Conservation (phyloP, 2,888 invertebrate species). For the Drosophila rubida region DNA sequence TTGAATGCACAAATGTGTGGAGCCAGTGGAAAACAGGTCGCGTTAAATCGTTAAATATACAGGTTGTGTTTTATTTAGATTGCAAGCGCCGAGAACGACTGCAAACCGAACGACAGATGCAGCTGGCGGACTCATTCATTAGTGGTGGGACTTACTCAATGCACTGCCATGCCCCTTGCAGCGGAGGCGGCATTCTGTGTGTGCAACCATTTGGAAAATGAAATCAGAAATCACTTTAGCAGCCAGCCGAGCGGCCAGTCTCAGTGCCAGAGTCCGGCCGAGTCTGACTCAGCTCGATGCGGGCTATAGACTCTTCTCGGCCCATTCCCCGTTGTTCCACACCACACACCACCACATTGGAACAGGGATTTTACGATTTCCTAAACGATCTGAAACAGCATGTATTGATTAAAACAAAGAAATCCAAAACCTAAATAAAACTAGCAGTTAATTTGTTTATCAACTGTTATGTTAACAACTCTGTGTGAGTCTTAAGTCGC, state of each 20-base stretch:
- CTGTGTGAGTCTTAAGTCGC: too few species aligned
- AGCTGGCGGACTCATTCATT: slow-evolving; percentile 17
- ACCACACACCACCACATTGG: too few species aligned
- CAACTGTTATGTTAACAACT: slow-evolving; percentile 54
- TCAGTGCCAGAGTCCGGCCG: slow-evolving; percentile 27
- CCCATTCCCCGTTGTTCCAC: too few species aligned
- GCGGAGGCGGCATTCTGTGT: slow-evolving; percentile 53
- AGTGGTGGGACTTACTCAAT: slow-evolving; percentile 7
- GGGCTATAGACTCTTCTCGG: slow-evolving; percentile 33
- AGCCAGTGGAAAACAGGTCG: slow-evolving; percentile 15
- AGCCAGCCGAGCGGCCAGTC: slow-evolving; percentile 45
- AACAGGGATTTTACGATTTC: too few species aligned
- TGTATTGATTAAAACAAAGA: too few species aligned
- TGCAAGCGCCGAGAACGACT: not conserved
- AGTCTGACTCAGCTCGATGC: slow-evolving; percentile 23
- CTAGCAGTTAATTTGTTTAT: slow-evolving; percentile 38
- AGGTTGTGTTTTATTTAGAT: not conserved
- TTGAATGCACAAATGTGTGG: slow-evolving; percentile 46
- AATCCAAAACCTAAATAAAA: slow-evolving; percentile 2
- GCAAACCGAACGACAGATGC: not conserved
- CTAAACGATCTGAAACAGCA: too few species aligned
- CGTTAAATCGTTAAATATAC: slow-evolving; percentile 20
- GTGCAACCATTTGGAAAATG: slow-evolving; percentile 74
- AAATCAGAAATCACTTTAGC: slow-evolving; percentile 71
- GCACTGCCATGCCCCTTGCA: slow-evolving; percentile 32